phyloP scores from a whole-genome alignment of 1,140 invertebrate species.

The Musca vetustissima region DNA sequence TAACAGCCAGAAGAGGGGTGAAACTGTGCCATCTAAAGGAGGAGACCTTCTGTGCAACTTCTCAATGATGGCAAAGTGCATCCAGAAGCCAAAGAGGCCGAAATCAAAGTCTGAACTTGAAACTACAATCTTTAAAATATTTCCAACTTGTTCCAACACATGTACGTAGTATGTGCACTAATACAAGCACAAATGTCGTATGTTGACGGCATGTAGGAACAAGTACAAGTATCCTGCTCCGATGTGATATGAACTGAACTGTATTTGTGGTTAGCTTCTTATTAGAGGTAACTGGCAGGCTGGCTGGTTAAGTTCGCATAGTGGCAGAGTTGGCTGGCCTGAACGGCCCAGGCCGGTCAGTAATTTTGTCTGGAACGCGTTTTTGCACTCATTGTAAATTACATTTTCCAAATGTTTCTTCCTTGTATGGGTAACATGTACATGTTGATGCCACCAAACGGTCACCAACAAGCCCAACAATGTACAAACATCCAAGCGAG shows the following conservation, averaged over 20 bases:
- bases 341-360: neutral
- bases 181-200: too few relatives aligned
- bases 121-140: too few relatives aligned
- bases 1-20: too few relatives aligned
- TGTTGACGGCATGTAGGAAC: too few relatives aligned
- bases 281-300: neutral
- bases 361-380: slow-evolving; percentile 12
- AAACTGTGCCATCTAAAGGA: too few relatives aligned
- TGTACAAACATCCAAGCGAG: slow-evolving; percentile 28
- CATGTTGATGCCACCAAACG: slow-evolving; percentile 11
- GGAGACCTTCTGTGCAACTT: too few relatives aligned
- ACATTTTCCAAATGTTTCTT: slow-evolving; percentile 55
- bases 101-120: too few relatives aligned
- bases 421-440: slow-evolving; percentile 42
- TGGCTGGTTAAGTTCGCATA: neutral
- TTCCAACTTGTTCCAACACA: too few relatives aligned
- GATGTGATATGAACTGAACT: neutral
- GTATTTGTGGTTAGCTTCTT: neutral
- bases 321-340: neutral
- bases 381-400: slow-evolving; percentile 49
- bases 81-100: too few relatives aligned
- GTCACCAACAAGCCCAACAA: neutral
- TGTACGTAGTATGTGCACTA: too few relatives aligned
- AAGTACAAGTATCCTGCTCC: too few relatives aligned
- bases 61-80: too few relatives aligned